phyloP scores from a whole-genome alignment of 2,797 vertebrate genomes.

The Prionace glauca region DNA sequence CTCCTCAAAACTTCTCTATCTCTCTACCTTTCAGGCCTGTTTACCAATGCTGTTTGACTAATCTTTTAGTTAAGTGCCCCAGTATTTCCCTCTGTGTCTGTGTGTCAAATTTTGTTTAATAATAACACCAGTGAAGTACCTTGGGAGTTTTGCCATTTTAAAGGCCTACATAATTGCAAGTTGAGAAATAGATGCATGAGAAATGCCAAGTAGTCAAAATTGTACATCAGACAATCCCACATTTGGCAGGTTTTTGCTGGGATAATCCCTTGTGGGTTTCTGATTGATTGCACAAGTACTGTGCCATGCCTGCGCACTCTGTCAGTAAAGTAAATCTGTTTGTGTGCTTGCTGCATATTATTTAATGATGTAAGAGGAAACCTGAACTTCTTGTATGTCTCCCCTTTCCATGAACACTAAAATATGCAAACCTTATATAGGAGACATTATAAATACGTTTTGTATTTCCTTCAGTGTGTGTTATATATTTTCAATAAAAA shows the following conservation, averaged over 20 bases:
- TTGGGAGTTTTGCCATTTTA: background rate
- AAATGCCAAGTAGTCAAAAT: background rate
- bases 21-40: no score
- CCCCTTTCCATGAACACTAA: background rate
- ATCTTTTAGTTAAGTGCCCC: no score
- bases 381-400: background rate
- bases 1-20: background rate
- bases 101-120: background rate
- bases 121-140: background rate
- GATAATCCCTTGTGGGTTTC: background rate
- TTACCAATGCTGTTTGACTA: background rate
- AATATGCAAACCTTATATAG: background rate
- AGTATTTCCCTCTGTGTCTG: no score
- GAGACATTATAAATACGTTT: background rate
- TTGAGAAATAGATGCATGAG: background rate
- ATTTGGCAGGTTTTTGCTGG: background rate
- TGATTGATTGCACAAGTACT: background rate
- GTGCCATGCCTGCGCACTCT: background rate
- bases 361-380: background rate
- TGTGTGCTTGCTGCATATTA: background rate
- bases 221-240: background rate
- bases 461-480: background rate
- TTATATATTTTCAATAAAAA: background rate
- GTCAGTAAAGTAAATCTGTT: background rate
- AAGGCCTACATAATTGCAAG: background rate